phyloP scores from a whole-genome alignment of 1,140 invertebrate species.

The Episyrphus balteatus region DNA sequence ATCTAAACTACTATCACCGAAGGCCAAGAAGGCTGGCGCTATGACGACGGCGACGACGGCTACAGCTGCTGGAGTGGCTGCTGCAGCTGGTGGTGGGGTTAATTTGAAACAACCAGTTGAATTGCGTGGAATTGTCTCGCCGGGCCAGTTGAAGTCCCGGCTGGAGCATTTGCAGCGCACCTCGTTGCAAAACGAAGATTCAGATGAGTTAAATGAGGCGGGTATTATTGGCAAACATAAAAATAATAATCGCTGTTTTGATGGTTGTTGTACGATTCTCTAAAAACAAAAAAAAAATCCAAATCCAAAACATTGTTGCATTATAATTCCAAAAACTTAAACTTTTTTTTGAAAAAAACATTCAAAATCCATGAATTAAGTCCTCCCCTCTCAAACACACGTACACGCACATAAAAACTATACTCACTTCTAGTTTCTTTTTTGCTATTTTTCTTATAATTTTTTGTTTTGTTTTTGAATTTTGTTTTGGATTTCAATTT shows the following conservation, averaged over 20 bases:
- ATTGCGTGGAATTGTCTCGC: constrained; percentile 33
- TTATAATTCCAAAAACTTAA: constrained; percentile 7
- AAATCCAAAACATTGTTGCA: constrained; percentile 8
- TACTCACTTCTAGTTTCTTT: background rate
- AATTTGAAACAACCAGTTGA: background rate
- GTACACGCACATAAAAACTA: background rate
- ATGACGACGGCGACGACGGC: background rate
- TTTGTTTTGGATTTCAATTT: background rate
- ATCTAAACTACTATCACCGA: constrained; percentile 8
- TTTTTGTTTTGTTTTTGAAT: background rate
- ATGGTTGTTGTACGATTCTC: constrained; percentile 28
- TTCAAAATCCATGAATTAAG: too few relatives aligned
- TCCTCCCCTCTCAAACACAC: too few relatives aligned
- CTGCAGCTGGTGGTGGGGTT: too few relatives aligned
- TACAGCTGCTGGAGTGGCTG: too few relatives aligned
- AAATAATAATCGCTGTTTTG: constrained; percentile 14
- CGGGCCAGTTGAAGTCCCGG: constrained; percentile 40
- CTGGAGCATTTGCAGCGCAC: constrained; percentile 32
- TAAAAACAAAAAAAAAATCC: constrained; percentile 20
- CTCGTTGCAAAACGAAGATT: constrained; percentile 11
- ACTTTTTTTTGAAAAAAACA: constrained; percentile 7
- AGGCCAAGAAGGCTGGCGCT: background rate
- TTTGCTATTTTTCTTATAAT: background rate
- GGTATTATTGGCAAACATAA: constrained; percentile 9
- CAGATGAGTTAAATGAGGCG: constrained; percentile 13